Conservation (phyloP, 2,113 vertebrate species). For the Dasypus novemcinctus region DNA sequence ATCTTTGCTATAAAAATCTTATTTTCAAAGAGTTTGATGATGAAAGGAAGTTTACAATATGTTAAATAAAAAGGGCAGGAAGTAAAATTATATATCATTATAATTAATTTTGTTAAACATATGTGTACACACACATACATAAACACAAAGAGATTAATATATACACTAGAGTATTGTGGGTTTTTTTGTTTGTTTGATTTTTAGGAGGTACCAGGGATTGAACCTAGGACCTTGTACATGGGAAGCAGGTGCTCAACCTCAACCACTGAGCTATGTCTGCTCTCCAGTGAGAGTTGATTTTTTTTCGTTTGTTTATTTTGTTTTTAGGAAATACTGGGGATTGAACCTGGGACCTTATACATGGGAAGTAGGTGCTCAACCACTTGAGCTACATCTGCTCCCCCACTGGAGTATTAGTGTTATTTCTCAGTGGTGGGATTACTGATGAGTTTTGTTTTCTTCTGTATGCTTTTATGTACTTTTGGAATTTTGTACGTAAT, state of each 20-base stretch:
- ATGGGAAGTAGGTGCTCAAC: too few relatives aligned
- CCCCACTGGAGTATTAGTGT: background rate
- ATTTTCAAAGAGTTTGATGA: slow-evolving; percentile 41
- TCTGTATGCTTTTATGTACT: slow-evolving; percentile 2
- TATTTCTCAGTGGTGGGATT: background rate
- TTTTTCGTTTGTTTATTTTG: too few relatives aligned
- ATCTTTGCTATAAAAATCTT: slow-evolving; percentile 1
- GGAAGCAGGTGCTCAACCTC: too few relatives aligned
- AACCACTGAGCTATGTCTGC: too few relatives aligned
- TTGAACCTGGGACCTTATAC: too few relatives aligned
- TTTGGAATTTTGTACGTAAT: background rate
- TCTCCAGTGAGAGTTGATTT: too few relatives aligned
- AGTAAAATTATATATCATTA: background rate
- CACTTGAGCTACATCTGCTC: too few relatives aligned
- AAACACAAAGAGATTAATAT: background rate
- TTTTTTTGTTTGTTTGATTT: background rate
- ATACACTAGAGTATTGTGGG: background rate
- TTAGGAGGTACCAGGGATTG: too few relatives aligned
- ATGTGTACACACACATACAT: background rate
- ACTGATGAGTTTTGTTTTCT: slow-evolving; percentile 10
- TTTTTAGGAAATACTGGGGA: too few relatives aligned
- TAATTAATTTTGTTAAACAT: background rate
- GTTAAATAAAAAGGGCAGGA: background rate
- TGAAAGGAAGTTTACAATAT: background rate
- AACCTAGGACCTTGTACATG: too few relatives aligned